Evolutionary conservation across 1,140 invertebrate genomes (phyloP).

Genomic region (Drosophila bifasciata): DNA sequence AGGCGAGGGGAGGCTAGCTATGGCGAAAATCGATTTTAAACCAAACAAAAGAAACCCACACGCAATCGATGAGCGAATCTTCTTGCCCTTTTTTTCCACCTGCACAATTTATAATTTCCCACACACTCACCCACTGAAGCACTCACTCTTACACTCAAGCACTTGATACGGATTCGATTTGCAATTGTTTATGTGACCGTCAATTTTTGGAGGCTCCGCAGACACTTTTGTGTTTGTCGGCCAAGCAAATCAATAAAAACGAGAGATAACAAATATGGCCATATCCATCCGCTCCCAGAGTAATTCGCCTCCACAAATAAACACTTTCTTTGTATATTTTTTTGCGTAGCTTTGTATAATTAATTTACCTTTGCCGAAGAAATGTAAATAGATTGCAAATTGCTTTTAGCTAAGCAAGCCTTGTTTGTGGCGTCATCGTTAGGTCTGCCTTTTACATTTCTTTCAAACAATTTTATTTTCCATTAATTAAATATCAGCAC

Average conservation of each 20-base stretch:
- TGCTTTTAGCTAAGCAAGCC: conserved; percentile 30
- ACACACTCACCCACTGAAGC: not conserved
- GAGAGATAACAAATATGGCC: conserved; percentile 1
- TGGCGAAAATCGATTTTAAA: conserved; percentile 53
- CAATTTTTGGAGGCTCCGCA: conserved; percentile 41
- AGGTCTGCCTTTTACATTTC: conserved; percentile 17
- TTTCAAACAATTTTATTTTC: too few relatives aligned
- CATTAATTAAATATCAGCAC: too few relatives aligned
- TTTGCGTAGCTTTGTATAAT: conserved; percentile 23
- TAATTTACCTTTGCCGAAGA: conserved; percentile 34
- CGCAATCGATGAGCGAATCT: conserved; percentile 5
- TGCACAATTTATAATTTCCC: conserved; percentile 21
- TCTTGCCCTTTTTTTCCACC: conserved; percentile 20
- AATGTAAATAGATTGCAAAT: conserved; percentile 28
- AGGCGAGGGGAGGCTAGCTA: too few relatives aligned
- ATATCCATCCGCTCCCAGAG: conserved; percentile 4
- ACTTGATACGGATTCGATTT: not conserved
- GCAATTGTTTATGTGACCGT: conserved; percentile 64
- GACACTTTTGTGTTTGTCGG: conserved; percentile 48
- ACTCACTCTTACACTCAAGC: not conserved
- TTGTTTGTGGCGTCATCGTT: conserved; percentile 55
- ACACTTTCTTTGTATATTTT: conserved; percentile 10
- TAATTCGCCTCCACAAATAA: conserved; percentile 30
- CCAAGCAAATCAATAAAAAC: conserved; percentile 56
- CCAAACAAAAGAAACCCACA: conserved; percentile 29